Evolutionary conservation across 2,113 vertebrate genomes (phyloP), one percentile per base, ranked within the genome.

Genomic region (Rutilus rutilus): DNA sequence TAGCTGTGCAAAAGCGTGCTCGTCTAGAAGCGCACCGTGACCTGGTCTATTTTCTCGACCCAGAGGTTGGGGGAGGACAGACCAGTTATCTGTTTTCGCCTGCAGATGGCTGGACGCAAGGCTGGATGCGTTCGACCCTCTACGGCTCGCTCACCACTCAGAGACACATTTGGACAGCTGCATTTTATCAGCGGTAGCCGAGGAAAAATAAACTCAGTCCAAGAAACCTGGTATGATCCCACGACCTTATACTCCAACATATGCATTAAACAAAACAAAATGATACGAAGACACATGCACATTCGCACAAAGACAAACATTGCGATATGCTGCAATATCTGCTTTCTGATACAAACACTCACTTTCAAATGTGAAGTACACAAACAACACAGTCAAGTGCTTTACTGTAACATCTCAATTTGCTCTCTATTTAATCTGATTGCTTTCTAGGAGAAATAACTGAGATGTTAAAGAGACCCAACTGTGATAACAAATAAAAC

Each of bases 131-230:
- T n/a, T 30, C 15, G 5, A 6, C 23, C 30, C 19, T 21, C n/a
- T 12, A 15, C 30, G 21, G 14, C 78, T 54, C 47, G 57, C 39
- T 76, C 52, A 47, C 67, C 54, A 30, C 30, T 69, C 62, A 47
- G 19, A 78, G 39, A 42, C 75, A 69, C 86, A 85, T 93, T 92
- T 95, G 86, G 87, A 93, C 92, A 93, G 92, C 94, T 94, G 93
- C 89, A 75, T 87, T 92, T 92, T 92, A 93, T 93, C 92, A 93
- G 91, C 90, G 90, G 92, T 82, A 86, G 88, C 90, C 39, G 39
- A 90, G 86, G 69, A 85, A 92, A 93, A 93, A 93, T 87, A 94
- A 93, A 91, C 87, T 82, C 85, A 73, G 50, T 85, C 87, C 30
- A 89, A 88, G 85, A 86, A 86, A 87, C 87, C 82, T 47, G 25